Conservation (phyloP, 1,140 invertebrate species). For the Tribolium madens region DNA sequence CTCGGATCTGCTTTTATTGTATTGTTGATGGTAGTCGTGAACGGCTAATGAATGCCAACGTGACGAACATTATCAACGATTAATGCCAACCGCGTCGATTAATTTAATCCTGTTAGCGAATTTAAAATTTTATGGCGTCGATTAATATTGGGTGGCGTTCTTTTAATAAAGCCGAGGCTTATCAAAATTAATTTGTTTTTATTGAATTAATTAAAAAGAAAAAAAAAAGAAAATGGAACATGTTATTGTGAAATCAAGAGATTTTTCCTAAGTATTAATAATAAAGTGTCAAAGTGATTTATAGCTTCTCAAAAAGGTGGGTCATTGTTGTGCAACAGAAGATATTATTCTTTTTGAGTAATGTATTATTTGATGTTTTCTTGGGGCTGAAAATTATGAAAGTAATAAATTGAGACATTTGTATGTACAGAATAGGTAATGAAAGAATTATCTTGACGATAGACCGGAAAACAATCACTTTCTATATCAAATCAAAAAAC, state of each 20-base stretch:
- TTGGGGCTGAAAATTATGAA: no score
- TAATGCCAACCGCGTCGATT: constrained; percentile 1
- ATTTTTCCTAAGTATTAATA: background rate
- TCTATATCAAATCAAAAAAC: background rate
- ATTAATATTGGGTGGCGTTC: constrained; percentile 10
- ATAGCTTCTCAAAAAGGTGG: background rate
- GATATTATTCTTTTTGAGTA: no score
- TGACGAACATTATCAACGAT: constrained; percentile 23
- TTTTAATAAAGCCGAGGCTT: background rate
- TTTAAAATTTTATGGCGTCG: constrained; percentile 1
- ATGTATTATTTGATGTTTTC: no score
- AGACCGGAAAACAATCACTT: background rate
- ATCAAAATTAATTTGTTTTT: no score
- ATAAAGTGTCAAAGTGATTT: background rate
- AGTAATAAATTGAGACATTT: no score
- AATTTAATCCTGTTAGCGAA: constrained; percentile 18
- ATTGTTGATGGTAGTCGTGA: constrained; percentile 22
- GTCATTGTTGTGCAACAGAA: no score
- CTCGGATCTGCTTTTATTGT: constrained; percentile 12
- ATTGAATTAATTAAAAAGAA: background rate
- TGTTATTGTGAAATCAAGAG: no score
- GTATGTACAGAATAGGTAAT: no score
- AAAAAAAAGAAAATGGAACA: no score
- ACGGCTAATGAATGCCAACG: constrained; percentile 20
- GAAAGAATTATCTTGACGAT: no score